phyloP scores from a whole-genome alignment of 2,113 vertebrate genomes.

The Pedetes capensis region DNA sequence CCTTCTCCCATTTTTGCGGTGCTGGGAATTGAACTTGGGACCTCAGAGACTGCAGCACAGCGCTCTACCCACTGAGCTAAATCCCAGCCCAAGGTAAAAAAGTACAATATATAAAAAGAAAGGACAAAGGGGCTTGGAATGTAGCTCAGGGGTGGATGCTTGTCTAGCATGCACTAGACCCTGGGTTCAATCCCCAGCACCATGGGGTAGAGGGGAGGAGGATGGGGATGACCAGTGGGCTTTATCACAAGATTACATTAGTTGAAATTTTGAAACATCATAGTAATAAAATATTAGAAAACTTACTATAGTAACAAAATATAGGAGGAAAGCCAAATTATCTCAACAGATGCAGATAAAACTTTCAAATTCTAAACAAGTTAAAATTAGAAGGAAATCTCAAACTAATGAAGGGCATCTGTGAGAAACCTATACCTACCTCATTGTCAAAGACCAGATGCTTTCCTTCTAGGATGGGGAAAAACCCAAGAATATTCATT shows the following conservation, averaged over 20 bases:
- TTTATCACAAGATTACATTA: background rate
- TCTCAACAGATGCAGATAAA: background rate
- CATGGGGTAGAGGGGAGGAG: no score
- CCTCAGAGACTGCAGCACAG: no score
- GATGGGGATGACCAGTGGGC: background rate
- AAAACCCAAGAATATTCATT: background rate
- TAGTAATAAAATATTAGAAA: background rate
- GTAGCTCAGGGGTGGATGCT: no score
- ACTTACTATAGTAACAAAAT: background rate
- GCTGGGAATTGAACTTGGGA: no score
- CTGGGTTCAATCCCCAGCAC: no score
- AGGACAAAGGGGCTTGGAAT: no score
- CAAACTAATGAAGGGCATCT: background rate
- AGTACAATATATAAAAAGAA: background rate
- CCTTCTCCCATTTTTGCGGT: no score
- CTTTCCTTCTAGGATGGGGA: background rate
- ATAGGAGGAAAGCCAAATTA: background rate
- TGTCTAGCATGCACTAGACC: no score
- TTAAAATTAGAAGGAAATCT: background rate
- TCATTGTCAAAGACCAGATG: no score
- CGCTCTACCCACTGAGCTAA: no score
- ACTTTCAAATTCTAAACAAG: background rate
- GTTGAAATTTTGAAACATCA: background rate
- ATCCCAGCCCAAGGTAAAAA: no score
- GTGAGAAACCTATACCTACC: no score